These are phyloP conservation scores for Eublepharis macularius DNA, from an alignment of 2,113 vertebrate genomes.

Conservation along the genomic window DNA sequence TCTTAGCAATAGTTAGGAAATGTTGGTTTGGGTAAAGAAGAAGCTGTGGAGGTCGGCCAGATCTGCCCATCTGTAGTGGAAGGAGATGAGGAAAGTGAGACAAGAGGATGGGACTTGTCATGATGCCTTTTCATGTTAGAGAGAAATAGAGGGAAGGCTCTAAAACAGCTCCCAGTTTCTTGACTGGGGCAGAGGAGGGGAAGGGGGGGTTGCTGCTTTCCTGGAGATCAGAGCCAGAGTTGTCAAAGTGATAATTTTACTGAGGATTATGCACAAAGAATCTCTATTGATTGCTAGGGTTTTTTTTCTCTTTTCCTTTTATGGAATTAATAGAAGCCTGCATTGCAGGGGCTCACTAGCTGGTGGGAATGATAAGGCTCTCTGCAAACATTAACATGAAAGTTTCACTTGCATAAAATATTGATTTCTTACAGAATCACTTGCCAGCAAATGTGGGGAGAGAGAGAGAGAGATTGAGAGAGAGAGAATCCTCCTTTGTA, in stretches of 20 bases:
- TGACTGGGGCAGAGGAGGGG: no score
- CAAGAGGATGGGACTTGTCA: no score
- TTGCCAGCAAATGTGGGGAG: background rate
- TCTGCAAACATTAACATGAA: constrained; percentile 49
- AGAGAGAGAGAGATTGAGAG: background rate
- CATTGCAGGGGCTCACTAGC: constrained; percentile 61
- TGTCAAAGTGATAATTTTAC: constrained; percentile 62
- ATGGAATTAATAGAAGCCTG: constrained; percentile 56
- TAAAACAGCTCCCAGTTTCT: background rate
- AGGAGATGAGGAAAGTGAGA: background rate
- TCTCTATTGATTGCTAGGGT: constrained; percentile 53
- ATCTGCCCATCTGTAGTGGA: background rate
- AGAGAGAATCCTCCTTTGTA: background rate
- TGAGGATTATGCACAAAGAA: constrained; percentile 51
- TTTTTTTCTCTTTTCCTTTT: constrained; percentile 47
- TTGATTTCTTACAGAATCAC: constrained; percentile 45
- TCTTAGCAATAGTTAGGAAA: background rate
- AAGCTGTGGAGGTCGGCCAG: background rate
- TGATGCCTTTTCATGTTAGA: background rate
- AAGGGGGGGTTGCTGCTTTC: constrained; percentile 46
- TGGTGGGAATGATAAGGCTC: constrained; percentile 55
- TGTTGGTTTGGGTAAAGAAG: background rate
- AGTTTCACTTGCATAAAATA: constrained; percentile 45
- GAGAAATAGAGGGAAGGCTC: background rate
- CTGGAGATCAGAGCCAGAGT: constrained; percentile 51